Percentiles rank a stretch among this genome's conserved stretches.
These are phyloP conservation scores for Pseudomyrmex cubaensis DNA, from an alignment of 1,140 invertebrate species.

Conservation along the genomic window DNA sequence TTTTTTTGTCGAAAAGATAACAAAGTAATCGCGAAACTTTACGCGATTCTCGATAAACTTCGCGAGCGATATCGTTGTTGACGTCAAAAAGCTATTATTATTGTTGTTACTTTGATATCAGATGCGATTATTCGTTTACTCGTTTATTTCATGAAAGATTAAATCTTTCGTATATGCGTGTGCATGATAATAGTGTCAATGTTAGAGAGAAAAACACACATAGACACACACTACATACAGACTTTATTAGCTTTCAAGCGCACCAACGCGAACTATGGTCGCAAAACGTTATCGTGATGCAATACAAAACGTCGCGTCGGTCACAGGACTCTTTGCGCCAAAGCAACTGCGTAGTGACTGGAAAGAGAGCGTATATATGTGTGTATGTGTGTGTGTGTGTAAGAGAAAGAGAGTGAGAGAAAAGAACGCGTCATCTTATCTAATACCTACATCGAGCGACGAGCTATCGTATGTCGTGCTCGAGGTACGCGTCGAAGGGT, in stretches of 20 bases:
- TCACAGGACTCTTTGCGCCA: slow-evolving; percentile 5
- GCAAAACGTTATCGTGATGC: slow-evolving; percentile 2
- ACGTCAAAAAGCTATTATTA: slow-evolving; percentile 6
- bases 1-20: slow-evolving; percentile 38
- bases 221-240: no score
- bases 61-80: neutral
- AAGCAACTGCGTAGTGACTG: no score
- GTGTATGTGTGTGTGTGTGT: neutral
- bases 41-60: slow-evolving; percentile 18
- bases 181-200: no score
- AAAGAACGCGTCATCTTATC: slow-evolving; percentile 37
- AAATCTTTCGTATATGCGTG: neutral
- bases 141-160: neutral
- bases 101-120: slow-evolving; percentile 32
- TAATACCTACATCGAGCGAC: slow-evolving; percentile 42
- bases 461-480: slow-evolving; percentile 41
- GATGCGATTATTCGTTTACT: neutral
- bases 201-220: no score
- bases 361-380: no score
- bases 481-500: slow-evolving; percentile 36
- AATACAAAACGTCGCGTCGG: slow-evolving; percentile 1
- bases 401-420: neutral
- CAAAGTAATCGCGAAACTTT: slow-evolving; percentile 28
- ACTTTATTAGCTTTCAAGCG: neutral
- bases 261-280: neutral